phyloP scores from a whole-genome alignment of 2,888 invertebrate species.

The Pseudoips prasinana region DNA sequence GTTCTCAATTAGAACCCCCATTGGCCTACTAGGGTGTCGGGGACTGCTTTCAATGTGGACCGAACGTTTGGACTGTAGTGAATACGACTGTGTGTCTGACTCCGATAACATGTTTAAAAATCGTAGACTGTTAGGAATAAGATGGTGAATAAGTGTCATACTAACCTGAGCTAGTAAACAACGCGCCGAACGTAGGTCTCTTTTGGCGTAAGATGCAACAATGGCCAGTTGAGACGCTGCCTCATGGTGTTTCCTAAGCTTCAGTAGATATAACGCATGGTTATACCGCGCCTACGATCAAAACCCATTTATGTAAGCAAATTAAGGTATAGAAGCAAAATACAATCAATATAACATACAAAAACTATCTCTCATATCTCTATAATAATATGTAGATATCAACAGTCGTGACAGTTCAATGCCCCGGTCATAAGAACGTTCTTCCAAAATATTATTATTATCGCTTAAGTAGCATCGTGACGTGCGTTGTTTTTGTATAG shows the following conservation, averaged over 20 bases:
- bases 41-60: no score
- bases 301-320: no score
- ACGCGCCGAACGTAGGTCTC: slow-evolving; percentile 30
- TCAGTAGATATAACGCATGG: slow-evolving; percentile 38
- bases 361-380: not conserved
- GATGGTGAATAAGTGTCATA: no score
- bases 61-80: no score
- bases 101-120: no score
- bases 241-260: slow-evolving; percentile 34
- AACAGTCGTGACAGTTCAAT: not conserved
- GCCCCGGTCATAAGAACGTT: not conserved
- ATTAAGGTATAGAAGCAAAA: no score
- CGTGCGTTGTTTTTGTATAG: not conserved
- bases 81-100: no score
- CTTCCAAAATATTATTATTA: not conserved
- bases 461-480: not conserved
- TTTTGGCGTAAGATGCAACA: slow-evolving; percentile 41
- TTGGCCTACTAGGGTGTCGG: no score
- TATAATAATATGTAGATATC: not conserved
- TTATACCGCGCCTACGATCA: slow-evolving; percentile 39
- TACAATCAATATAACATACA: not conserved
- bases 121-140: no score
- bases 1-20: no score
- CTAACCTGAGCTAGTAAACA: slow-evolving; percentile 34
- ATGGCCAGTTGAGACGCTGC: slow-evolving; percentile 56